These are phyloP conservation scores for Lethocerus indicus DNA, from an alignment of 1,140 invertebrate species.

Conservation along the genomic window DNA sequence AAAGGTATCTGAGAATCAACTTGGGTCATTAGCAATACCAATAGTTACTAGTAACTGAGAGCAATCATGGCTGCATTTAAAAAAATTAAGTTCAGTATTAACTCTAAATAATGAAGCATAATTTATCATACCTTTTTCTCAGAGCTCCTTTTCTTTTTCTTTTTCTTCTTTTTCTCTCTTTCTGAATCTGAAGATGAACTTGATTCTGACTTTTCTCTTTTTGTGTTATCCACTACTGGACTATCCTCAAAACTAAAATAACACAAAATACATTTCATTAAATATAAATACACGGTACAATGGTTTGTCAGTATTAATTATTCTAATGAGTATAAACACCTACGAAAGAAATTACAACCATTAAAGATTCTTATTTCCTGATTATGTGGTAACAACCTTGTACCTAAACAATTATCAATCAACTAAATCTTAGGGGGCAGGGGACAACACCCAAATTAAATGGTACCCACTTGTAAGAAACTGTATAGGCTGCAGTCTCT, in stretches of 20 bases:
- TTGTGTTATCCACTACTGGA: neutral
- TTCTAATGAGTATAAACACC: too few species aligned
- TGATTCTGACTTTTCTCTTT: neutral
- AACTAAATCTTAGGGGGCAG: neutral
- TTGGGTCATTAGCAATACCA: too few species aligned
- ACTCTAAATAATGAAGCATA: neutral
- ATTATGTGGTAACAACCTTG: too few species aligned
- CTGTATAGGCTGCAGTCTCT: neutral
- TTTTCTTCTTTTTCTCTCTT: slow-evolving; percentile 28
- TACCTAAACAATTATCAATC: too few species aligned
- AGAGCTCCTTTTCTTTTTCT: slow-evolving; percentile 36
- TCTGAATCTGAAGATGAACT: slow-evolving; percentile 6
- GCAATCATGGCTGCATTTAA: neutral
- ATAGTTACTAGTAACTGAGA: too few species aligned
- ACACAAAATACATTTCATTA: too few species aligned
- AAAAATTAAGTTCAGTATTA: neutral
- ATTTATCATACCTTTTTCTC: slow-evolving; percentile 27
- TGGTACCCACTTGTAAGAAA: neutral
- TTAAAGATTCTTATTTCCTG: too few species aligned
- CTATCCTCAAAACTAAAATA: slow-evolving; percentile 2
- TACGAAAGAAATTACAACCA: too few species aligned
- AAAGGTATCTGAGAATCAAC: too few species aligned
- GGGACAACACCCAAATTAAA: neutral
- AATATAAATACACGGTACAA: too few species aligned
- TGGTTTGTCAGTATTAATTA: too few species aligned